Conservation (phyloP, 2,888 invertebrate species). For the Aricia artaxerxes region DNA sequence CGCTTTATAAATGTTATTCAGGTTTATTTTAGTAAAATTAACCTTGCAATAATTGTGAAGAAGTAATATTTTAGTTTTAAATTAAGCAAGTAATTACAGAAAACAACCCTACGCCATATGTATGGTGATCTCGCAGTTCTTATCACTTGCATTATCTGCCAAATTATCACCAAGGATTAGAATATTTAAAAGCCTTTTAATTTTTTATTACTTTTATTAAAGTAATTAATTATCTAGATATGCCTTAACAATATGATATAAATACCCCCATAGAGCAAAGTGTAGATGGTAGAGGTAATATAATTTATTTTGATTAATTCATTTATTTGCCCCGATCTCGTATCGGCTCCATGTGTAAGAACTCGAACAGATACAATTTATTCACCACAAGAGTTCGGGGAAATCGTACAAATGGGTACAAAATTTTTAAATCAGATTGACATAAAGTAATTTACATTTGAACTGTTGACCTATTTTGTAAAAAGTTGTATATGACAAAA, state of each 20-base stretch:
- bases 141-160: too few species aligned
- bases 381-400: not conserved
- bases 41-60: too few species aligned
- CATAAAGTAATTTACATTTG: slow-evolving; percentile 13
- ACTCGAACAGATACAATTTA: not conserved
- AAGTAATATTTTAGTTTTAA: too few species aligned
- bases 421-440: slow-evolving; percentile 7
- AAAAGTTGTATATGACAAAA: slow-evolving; percentile 29
- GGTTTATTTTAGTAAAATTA: not conserved
- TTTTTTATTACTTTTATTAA: too few species aligned
- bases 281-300: not conserved
- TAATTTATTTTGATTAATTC: too few species aligned
- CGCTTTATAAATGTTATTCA: not conserved
- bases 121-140: too few species aligned
- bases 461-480: slow-evolving; percentile 9
- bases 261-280: not conserved
- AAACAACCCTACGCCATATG: too few species aligned
- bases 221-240: too few species aligned
- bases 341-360: not conserved
- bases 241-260: not conserved
- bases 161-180: too few species aligned
- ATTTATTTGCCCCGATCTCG: not conserved
- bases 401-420: not conserved
- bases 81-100: too few species aligned
- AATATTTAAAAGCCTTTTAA: too few species aligned